Conservation (phyloP, 1,140 invertebrate genomes). For the Drosophila novamexicana region DNA sequence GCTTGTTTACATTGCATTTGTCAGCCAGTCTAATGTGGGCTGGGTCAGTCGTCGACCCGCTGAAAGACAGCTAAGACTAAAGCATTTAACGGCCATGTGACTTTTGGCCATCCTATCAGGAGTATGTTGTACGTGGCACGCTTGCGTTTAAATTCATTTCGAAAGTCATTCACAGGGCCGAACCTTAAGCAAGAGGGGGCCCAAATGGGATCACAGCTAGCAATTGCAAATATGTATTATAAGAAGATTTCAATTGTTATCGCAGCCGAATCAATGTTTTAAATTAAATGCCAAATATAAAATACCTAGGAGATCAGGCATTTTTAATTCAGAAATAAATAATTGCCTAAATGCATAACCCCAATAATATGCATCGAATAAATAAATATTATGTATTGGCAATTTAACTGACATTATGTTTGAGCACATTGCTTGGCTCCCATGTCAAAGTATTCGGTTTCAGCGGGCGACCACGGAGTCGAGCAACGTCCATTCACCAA, state of each 20-base stretch:
- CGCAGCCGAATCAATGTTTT: no score
- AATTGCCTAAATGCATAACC: background rate
- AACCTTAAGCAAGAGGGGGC: background rate
- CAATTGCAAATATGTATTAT: background rate
- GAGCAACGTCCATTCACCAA: slow-evolving; percentile 69
- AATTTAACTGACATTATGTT: background rate
- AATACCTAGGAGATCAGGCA: no score
- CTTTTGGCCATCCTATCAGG: slow-evolving; percentile 34
- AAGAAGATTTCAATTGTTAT: no score
- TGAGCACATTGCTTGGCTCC: background rate
- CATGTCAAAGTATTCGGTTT: slow-evolving; percentile 15
- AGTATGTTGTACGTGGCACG: slow-evolving; percentile 33
- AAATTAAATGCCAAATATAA: no score
- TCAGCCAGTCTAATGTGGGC: slow-evolving; percentile 17
- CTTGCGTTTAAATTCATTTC: slow-evolving; percentile 51
- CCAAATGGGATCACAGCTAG: slow-evolving; percentile 3
- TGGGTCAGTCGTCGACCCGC: slow-evolving; percentile 13
- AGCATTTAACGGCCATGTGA: slow-evolving; percentile 65
- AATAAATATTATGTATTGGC: no score
- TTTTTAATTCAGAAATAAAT: no score
- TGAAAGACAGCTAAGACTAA: slow-evolving; percentile 41
- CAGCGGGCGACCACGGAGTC: slow-evolving; percentile 13
- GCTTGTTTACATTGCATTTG: slow-evolving; percentile 76
- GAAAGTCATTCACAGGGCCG: slow-evolving; percentile 59
- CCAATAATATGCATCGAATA: no score